Evolutionary conservation across 2,797 vertebrate genomes (phyloP).

Genomic region (Liasis olivaceus): DNA sequence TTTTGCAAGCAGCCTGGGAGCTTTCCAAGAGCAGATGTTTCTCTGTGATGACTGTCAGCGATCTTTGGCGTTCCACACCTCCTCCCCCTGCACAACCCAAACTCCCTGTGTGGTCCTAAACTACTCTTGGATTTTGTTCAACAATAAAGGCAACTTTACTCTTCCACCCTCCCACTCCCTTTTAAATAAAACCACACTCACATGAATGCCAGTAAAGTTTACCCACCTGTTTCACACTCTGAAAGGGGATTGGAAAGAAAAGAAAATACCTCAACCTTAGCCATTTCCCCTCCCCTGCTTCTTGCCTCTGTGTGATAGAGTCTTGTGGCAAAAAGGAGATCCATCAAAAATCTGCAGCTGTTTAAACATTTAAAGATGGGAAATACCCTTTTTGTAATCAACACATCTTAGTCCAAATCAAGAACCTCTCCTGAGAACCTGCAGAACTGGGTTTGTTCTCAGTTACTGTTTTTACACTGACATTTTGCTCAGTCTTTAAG

Average conservation of each 20-base stretch:
- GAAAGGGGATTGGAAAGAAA: slow-evolving; percentile 40
- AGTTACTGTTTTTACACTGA: slow-evolving; percentile 17
- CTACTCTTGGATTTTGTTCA: slow-evolving; percentile 97
- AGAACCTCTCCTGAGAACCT: slow-evolving; percentile 16
- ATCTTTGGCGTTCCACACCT: slow-evolving; percentile 87
- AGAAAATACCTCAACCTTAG: slow-evolving; percentile 4
- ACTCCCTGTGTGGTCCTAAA: slow-evolving; percentile 96
- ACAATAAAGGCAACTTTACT: slow-evolving; percentile 84
- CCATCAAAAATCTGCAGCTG: slow-evolving; percentile 41
- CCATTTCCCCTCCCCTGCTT: neutral
- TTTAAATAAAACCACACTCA: slow-evolving; percentile 47
- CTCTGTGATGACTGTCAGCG: slow-evolving; percentile 91
- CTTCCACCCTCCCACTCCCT: slow-evolving; percentile 71
- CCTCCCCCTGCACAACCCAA: slow-evolving; percentile 75
- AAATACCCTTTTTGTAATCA: slow-evolving; percentile 27
- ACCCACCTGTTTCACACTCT: slow-evolving; percentile 86
- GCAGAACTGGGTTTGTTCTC: slow-evolving; percentile 2
- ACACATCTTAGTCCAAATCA: slow-evolving; percentile 25
- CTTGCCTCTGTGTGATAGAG: slow-evolving; percentile 28
- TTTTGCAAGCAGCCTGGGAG: slow-evolving; percentile 72
- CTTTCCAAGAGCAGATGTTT: slow-evolving; percentile 93
- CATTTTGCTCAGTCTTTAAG: neutral
- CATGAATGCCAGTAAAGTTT: slow-evolving; percentile 84
- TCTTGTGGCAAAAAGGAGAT: slow-evolving; percentile 20
- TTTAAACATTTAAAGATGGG: slow-evolving; percentile 38